Percentiles rank a stretch among this genome's conserved stretches.
Conservation (phyloP, 2,888 invertebrate species). For the Melanargia galathea region DNA sequence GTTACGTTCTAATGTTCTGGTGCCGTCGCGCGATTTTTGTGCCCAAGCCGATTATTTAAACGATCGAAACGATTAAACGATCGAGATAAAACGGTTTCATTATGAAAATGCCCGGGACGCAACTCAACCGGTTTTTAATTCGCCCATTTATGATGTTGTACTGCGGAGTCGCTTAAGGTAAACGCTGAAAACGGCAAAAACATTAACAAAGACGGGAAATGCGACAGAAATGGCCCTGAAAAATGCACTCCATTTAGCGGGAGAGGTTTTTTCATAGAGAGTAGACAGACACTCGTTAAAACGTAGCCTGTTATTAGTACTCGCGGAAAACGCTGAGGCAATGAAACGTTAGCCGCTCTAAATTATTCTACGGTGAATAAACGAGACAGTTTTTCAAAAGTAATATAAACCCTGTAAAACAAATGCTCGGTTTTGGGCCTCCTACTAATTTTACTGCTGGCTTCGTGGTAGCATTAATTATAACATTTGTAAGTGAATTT, state of each 20-base stretch:
- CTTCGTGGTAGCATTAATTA: no score
- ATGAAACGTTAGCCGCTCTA: not conserved
- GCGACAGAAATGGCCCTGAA: slow-evolving; percentile 18
- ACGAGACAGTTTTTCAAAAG: not conserved
- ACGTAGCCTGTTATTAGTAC: slow-evolving; percentile 8
- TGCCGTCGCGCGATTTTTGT: not conserved
- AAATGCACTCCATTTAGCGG: slow-evolving; percentile 18
- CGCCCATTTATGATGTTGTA: slow-evolving; percentile 13
- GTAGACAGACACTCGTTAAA: slow-evolving; percentile 5
- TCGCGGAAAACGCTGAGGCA: not conserved
- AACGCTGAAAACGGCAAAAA: slow-evolving; percentile 9
- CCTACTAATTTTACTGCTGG: no score
- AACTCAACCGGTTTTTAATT: slow-evolving; percentile 19
- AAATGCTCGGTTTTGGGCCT: no score
- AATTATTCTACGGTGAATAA: not conserved
- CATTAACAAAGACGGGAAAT: slow-evolving; percentile 12
- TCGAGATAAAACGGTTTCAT: slow-evolving; percentile 20
- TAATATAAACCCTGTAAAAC: no score
- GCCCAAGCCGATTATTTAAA: slow-evolving; percentile 2
- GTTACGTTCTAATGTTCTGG: not conserved
- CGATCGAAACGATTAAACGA: slow-evolving; percentile 13
- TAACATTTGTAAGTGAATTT: no score
- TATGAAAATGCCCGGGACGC: slow-evolving; percentile 12
- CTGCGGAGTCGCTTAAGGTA: slow-evolving; percentile 13
- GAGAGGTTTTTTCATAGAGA: slow-evolving; percentile 11